Conservation (phyloP, 2,888 invertebrate species). For the Tubulanus polymorphus region DNA sequence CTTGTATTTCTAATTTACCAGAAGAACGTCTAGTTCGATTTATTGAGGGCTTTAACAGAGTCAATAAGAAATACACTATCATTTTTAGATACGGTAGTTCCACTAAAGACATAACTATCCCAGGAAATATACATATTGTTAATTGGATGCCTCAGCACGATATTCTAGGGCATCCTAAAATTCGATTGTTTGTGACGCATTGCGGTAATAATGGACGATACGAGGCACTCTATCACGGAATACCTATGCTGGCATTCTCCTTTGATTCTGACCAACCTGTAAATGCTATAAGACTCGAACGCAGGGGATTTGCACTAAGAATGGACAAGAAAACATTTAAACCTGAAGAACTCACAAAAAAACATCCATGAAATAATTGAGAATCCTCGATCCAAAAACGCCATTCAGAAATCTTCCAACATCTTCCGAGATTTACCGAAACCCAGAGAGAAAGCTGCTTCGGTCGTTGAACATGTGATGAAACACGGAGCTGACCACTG, state of each 20-base stretch:
- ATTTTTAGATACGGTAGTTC: no score
- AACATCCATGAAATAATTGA: conserved; percentile 15
- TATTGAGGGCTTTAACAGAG: no score
- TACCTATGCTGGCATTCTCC: conserved; percentile 30
- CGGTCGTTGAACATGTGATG: neutral
- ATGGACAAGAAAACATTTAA: conserved; percentile 18
- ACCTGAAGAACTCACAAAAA: conserved; percentile 13
- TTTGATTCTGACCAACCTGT: conserved; percentile 23
- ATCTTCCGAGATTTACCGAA: neutral
- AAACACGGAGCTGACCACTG: neutral
- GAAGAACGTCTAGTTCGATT: no score
- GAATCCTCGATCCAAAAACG: neutral
- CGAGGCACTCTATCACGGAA: conserved; percentile 29
- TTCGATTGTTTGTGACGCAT: conserved; percentile 29
- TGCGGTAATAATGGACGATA: conserved; percentile 29
- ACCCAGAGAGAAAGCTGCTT: neutral
- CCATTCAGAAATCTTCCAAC: neutral
- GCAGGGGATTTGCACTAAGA: conserved; percentile 22
- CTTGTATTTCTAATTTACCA: no score
- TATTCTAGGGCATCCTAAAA: conserved; percentile 24
- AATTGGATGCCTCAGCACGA: conserved; percentile 31
- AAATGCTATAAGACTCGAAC: conserved; percentile 22
- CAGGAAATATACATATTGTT: conserved; percentile 12
- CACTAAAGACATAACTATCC: no score
- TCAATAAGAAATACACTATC: no score